Evolutionary conservation across 1,140 invertebrate genomes (phyloP).

Genomic region (Idris sp.): DNA sequence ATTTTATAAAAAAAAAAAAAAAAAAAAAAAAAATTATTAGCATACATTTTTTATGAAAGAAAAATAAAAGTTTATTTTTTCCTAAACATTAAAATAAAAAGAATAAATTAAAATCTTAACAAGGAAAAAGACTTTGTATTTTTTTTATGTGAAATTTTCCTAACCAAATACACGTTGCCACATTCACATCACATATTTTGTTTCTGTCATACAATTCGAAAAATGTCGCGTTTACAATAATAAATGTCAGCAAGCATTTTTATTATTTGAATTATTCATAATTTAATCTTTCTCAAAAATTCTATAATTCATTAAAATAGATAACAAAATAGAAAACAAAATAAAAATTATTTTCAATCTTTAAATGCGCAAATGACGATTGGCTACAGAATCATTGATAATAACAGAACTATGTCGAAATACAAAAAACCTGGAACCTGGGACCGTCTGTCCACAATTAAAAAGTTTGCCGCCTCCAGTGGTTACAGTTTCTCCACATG

Average conservation of each 20-base stretch:
- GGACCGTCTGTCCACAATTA: slow-evolving; percentile 20
- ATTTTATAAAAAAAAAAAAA: no score
- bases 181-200: slow-evolving; percentile 37
- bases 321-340: slow-evolving; percentile 1
- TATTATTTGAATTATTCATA: slow-evolving; percentile 26
- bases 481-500: slow-evolving; percentile 68
- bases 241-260: no score
- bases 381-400: slow-evolving; percentile 7
- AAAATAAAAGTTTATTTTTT: no score
- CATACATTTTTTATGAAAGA: no score
- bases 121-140: no score
- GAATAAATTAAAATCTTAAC: no score
- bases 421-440: slow-evolving; percentile 16
- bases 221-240: slow-evolving; percentile 57
- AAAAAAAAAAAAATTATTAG: no score
- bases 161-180: no score
- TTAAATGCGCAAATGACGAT: slow-evolving; percentile 52
- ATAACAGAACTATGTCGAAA: slow-evolving; percentile 36
- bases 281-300: slow-evolving; percentile 21
- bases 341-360: not conserved
- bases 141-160: no score
- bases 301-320: not conserved
- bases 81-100: no score
- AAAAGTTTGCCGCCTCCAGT: slow-evolving; percentile 61
- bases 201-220: slow-evolving; percentile 44